Evolutionary conservation across 2,113 vertebrate species (phyloP), one percentile per base, ranked within the genome.

Genomic region (Oenanthe oenanthe): DNA sequence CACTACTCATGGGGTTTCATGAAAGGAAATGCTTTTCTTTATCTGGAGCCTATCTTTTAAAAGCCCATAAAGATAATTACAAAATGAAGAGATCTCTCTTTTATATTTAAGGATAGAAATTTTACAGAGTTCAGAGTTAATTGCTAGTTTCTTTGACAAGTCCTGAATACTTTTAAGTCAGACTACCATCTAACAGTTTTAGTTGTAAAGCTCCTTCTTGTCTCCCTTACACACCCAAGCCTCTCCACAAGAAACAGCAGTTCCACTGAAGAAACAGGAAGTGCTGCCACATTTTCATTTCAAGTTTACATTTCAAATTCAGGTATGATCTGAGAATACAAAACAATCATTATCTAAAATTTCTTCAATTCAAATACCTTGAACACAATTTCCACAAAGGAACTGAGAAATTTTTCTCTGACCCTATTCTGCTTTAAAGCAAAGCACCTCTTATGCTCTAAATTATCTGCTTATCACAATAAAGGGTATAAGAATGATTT

Each of bases 81-180:
- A 70, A 79, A 81, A 34, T 29, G 58, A 92, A 89, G 32, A 70
- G 25, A 66, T 58, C 65, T 81, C 60, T 70, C 29, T 92, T 80
- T 89, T 75, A 65, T 63, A 68, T 42, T 58, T 72, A 77, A 85
- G 51, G n/a, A 65, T 5, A 15, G 29, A 91, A 93, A 74, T 83
- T 91, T 93, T 89, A 89, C 45, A 57, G 58, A 50, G 48, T 74
- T 96, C 31, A 26, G 20, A 82, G 66, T 70, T 93, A 96, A 95
- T 78, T 91, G 47, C 29, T 88, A 40, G 61, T 80, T 96, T 86
- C 61, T 71, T 68, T 95, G 60, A 76, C 71, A 92, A 92, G 42
- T 34, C 43, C 22, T 40, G 29, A 83, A 67, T 91, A 76, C 43
- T 79, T 92, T 91, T 20, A 95, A 92, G 53, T 88, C 57, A 94